Evolutionary conservation across 2,888 invertebrate genomes (phyloP).

Genomic region (Listrodromus nycthemerus): DNA sequence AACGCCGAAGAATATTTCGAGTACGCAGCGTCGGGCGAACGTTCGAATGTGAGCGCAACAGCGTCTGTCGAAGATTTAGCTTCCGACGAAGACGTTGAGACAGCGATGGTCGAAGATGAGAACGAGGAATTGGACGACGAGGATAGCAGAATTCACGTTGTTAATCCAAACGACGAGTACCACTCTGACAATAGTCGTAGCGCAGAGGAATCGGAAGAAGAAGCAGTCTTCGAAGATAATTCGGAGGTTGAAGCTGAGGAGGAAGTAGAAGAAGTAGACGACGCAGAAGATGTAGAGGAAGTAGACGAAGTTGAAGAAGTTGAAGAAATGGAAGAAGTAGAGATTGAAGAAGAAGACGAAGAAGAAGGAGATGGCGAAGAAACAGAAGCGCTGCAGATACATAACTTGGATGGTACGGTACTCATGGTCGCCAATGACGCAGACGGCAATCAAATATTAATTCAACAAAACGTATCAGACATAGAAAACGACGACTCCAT

Average conservation of each 20-base stretch:
- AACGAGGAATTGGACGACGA: slow-evolving; percentile 71
- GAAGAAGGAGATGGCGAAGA: slow-evolving; percentile 71
- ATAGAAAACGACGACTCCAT: slow-evolving; percentile 79
- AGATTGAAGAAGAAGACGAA: slow-evolving; percentile 57
- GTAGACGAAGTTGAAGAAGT: slow-evolving; percentile 57
- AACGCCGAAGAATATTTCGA: slow-evolving; percentile 43
- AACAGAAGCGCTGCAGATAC: slow-evolving; percentile 73
- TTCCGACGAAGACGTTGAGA: slow-evolving; percentile 69
- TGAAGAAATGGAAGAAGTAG: slow-evolving; percentile 63
- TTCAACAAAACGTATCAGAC: slow-evolving; percentile 78
- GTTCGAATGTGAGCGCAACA: slow-evolving; percentile 49
- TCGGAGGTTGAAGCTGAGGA: slow-evolving; percentile 56
- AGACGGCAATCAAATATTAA: slow-evolving; percentile 82
- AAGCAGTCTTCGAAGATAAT: slow-evolving; percentile 52
- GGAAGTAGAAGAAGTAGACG: slow-evolving; percentile 59
- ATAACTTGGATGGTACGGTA: slow-evolving; percentile 82
- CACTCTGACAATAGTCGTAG: slow-evolving; percentile 64
- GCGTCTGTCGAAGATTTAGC: slow-evolving; percentile 54
- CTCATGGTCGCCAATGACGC: slow-evolving; percentile 81
- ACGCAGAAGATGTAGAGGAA: slow-evolving; percentile 14
- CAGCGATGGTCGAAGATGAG: slow-evolving; percentile 70
- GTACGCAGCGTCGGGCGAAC: slow-evolving; percentile 30
- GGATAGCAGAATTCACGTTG: slow-evolving; percentile 67
- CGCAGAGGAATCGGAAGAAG: slow-evolving; percentile 42
- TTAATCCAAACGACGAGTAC: slow-evolving; percentile 64